Base-by-base conservation (phyloP, 2,888 invertebrate genomes). In the Athripsodes cinereus region DNA sequence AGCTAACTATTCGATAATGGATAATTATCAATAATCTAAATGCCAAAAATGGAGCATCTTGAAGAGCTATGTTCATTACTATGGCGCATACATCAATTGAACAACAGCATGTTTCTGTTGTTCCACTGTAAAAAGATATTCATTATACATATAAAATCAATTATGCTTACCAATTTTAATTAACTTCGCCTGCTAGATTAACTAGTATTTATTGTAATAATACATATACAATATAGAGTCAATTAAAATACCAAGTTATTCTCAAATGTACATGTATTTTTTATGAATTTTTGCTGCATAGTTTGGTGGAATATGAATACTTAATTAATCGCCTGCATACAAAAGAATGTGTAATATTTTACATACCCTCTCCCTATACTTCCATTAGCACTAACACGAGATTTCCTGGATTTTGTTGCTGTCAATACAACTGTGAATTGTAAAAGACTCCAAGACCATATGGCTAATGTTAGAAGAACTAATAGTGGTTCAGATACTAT, bases 341-440 rank as follows among this genome's bases (percentile, higher is more conserved):
- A n/a, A n/a, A n/a, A n/a, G n/a, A n/a, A n/a, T n/a, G n/a, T n/a
- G n/a, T n/a, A n/a, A n/a, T n/a, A n/a, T n/a, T n/a, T n/a, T 21
- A 56, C 61, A 44, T 55, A 64, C 64, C 53, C 54, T 49, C 62
- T 59, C 2, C 47, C 53, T 26, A 62, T 22, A 51, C 62, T 64
- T 6, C 64, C 62, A 40, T 79, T 72, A 16, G 78, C 77, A 1
- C 82, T 76, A n/a, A 90, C 82, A 8, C 90, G 72, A 0, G 88
- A 86, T 71, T 90, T 86, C 63, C 90, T 75, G 0, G 88, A 87
- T 71, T 91, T 86, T 3, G 93, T 91, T 0, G 95, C 93, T 0
- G 96, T 96, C 22, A 96, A 77, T 0, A 96, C 95, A 52, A 96
- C 90, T 0, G 95, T 93, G 72, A 96, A 96, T 76, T 96, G 96